These are phyloP conservation scores for Syndactyla subalaris DNA, from an alignment of 2,797 vertebrate genomes.

Conservation along the genomic window DNA sequence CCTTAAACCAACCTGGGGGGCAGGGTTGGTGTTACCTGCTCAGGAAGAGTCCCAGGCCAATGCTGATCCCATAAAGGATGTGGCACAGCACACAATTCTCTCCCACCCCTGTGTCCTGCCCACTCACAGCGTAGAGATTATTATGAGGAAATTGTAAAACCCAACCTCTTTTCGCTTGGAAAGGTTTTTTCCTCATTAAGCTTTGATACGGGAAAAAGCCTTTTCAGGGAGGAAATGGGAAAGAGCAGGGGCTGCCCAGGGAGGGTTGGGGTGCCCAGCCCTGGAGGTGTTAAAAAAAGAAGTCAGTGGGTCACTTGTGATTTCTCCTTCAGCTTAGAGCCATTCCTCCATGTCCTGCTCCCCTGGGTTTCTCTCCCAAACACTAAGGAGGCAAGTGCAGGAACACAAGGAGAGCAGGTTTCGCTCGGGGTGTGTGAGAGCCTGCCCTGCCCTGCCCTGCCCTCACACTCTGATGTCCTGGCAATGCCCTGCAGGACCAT, in stretches of 20 bases:
- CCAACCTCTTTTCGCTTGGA: neutral
- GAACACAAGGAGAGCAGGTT: no score
- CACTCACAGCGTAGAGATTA: accelerated
- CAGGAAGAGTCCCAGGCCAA: conserved; percentile 33
- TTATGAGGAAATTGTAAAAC: neutral
- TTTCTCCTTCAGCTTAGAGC: no score
- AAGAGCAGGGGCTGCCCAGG: neutral
- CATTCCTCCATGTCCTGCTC: no score
- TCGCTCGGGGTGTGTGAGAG: no score
- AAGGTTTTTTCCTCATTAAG: neutral
- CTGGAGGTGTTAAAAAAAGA: neutral
- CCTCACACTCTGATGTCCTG: no score
- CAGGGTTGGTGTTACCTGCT: conserved; percentile 50
- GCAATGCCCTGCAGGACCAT: no score
- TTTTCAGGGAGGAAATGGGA: neutral
- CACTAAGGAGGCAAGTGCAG: no score
- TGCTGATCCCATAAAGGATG: neutral
- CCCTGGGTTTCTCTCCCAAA: no score
- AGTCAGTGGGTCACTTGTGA: no score
- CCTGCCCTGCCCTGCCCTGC: no score
- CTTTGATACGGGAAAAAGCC: neutral
- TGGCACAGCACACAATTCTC: neutral
- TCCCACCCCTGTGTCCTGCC: neutral
- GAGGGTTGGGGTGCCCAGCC: no score
- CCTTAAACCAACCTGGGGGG: conserved; percentile 61